These are phyloP conservation scores for Campoletis raptor DNA, from an alignment of 2,888 invertebrate species.

Conservation along the genomic window DNA sequence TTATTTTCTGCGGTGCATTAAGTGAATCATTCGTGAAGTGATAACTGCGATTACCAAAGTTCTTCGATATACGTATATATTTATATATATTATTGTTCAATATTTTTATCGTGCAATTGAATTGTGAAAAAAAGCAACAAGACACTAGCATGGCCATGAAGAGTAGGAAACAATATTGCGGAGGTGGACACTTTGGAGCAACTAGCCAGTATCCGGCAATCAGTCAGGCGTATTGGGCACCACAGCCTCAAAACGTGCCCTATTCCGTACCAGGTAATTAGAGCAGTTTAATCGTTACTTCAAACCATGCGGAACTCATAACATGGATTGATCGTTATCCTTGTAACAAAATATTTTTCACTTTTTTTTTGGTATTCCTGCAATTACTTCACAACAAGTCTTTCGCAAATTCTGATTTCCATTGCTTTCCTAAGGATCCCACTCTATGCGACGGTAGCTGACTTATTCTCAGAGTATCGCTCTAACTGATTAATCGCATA, in stretches of 20 bases:
- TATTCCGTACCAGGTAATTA: conserved; percentile 93
- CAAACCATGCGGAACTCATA: not conserved
- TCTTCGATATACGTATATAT: conserved; percentile 14
- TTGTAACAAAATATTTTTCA: not conserved
- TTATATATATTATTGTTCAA: not conserved
- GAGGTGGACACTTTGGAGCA: conserved; percentile 78
- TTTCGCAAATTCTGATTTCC: not conserved
- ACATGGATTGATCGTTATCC: not conserved
- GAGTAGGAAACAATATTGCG: conserved; percentile 81
- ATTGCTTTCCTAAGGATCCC: not conserved
- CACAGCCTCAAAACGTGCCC: conserved; percentile 92
- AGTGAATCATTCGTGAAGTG: conserved; percentile 10
- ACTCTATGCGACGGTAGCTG: not conserved
- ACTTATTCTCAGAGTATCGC: not conserved
- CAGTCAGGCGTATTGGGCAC: conserved; percentile 94
- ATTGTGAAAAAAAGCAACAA: conserved; percentile 13
- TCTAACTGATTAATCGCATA: too few relatives aligned
- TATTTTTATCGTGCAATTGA: not conserved
- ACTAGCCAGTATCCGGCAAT: conserved; percentile 90
- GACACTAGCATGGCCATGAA: conserved; percentile 82
- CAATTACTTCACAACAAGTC: too few relatives aligned
- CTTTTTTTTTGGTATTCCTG: too few relatives aligned
- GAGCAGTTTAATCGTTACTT: conserved; percentile 1
- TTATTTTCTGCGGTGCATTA: conserved; percentile 5
- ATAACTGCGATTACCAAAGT: conserved; percentile 28